phyloP scores from a whole-genome alignment of 53 echinoderm and acorn worm genomes.

The Astropecten irregularis region DNA sequence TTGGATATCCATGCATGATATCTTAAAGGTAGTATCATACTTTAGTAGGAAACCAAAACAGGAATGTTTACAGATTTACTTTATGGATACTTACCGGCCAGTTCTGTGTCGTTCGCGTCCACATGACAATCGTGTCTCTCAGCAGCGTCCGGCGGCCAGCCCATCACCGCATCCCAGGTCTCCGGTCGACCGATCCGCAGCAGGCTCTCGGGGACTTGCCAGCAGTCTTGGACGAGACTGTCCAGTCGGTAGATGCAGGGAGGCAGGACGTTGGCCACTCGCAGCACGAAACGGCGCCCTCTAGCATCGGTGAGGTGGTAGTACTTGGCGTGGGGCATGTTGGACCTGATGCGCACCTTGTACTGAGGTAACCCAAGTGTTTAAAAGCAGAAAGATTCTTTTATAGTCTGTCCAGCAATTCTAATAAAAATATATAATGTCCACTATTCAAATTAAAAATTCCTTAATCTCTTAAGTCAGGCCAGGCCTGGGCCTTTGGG shows the following conservation, averaged over 20 bases:
- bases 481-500: too few relatives aligned
- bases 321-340: constrained; percentile 61
- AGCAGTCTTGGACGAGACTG: constrained; percentile 18
- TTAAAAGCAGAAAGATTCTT: too few relatives aligned
- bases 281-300: constrained; percentile 60
- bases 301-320: constrained; percentile 55
- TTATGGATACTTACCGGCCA: too few relatives aligned
- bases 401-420: too few relatives aligned
- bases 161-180: not conserved
- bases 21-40: too few relatives aligned
- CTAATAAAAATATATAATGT: too few relatives aligned
- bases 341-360: constrained; percentile 55
- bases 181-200: constrained; percentile 18
- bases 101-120: not conserved
- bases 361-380: constrained; percentile 35
- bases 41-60: too few relatives aligned
- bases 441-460: too few relatives aligned
- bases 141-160: not conserved
- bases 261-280: constrained; percentile 70
- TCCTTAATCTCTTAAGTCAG: not conserved
- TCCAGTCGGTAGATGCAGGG: constrained; percentile 43
- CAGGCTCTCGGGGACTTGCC: constrained; percentile 45
- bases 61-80: too few relatives aligned
- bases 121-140: not conserved
- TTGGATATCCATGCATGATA: not conserved